phyloP scores from a whole-genome alignment of 2,888 invertebrate genomes.

The Pseudoips prasinana region DNA sequence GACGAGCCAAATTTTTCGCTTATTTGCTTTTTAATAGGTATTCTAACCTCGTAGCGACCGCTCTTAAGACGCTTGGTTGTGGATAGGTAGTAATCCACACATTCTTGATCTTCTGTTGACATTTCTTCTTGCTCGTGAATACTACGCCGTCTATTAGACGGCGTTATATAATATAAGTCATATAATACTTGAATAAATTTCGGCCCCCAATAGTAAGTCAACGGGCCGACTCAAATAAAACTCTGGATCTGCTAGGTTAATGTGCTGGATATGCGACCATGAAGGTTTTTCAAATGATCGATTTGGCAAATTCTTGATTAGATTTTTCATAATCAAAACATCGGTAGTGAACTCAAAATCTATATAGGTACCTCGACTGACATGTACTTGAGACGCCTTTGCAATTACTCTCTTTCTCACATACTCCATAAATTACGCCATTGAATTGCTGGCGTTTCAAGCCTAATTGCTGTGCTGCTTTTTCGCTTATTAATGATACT shows the following conservation, averaged over 20 bases:
- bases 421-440: neutral
- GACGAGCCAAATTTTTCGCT: slow-evolving; percentile 1
- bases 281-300: neutral
- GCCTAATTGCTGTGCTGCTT: slow-evolving; percentile 1
- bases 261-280: neutral
- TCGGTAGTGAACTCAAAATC: neutral
- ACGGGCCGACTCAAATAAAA: neutral
- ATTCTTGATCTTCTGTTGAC: slow-evolving; percentile 1
- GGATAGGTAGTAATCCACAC: slow-evolving; percentile 1
- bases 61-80: slow-evolving; percentile 1
- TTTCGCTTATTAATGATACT: slow-evolving; percentile 2
- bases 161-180: no score
- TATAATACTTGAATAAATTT: neutral
- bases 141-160: slow-evolving; percentile 1
- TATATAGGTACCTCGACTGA: neutral
- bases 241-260: slow-evolving; percentile 3
- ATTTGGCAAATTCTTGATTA: neutral
- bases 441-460: neutral
- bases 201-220: slow-evolving; percentile 2
- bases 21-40: slow-evolving; percentile 1
- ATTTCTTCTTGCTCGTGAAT: neutral
- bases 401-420: neutral
- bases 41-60: slow-evolving; percentile 2
- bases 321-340: slow-evolving; percentile 2
- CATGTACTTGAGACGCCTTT: neutral